Conservation (phyloP, 2,888 invertebrate species). For the Leptarthrus brevirostris region DNA sequence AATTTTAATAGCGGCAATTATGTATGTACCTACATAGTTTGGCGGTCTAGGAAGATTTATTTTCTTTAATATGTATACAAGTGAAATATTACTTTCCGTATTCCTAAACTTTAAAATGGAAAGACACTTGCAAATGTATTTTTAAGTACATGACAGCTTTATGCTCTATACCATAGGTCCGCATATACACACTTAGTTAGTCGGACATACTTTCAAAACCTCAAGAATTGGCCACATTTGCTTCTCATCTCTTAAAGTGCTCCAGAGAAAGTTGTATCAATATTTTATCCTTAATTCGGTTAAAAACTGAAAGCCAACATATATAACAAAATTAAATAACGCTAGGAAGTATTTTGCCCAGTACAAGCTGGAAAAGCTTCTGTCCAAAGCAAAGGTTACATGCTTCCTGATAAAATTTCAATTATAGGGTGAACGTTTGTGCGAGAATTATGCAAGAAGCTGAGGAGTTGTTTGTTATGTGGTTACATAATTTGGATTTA, state of each 20-base stretch:
- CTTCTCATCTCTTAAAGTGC: conserved; percentile 19
- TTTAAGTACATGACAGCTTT: background rate
- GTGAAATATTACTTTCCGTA: conserved; percentile 3
- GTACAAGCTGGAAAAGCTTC: conserved; percentile 25
- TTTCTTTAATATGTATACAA: conserved; percentile 11
- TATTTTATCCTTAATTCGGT: conserved; percentile 17
- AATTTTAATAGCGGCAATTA: background rate
- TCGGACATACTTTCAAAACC: background rate
- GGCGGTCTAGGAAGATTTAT: conserved; percentile 4
- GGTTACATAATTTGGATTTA: conserved; percentile 28
- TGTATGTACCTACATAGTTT: conserved; percentile 6
- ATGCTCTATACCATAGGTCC: too few relatives aligned
- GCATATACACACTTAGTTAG: background rate
- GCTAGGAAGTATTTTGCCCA: conserved; percentile 5
- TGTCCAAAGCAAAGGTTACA: conserved; percentile 4
- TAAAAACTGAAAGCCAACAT: conserved; percentile 10
- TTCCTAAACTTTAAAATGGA: conserved; percentile 13
- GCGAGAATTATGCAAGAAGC: background rate
- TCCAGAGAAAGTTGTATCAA: conserved; percentile 1
- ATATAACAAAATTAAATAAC: conserved; percentile 36
- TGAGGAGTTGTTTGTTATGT: conserved; percentile 1
- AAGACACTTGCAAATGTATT: conserved; percentile 13
- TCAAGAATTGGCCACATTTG: background rate
- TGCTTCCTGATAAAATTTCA: conserved; percentile 16
- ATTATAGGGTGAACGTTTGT: conserved; percentile 9